Evolutionary conservation across 2,888 invertebrate species (phyloP).

Genomic region (Atherix ibis): DNA sequence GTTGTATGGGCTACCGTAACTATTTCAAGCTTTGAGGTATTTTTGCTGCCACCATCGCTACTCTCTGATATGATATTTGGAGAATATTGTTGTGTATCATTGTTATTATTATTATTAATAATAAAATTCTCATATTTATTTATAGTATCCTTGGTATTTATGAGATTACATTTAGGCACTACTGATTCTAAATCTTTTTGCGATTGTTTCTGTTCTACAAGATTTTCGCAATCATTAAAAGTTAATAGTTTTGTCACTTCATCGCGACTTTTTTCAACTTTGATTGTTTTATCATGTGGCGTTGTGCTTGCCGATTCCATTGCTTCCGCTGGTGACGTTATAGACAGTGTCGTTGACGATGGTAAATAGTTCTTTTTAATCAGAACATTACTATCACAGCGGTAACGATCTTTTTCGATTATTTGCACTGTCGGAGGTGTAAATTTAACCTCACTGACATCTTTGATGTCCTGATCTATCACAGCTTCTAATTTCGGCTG

Average conservation of each 20-base stretch:
- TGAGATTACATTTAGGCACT: constrained; percentile 13
- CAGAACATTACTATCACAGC: constrained; percentile 10
- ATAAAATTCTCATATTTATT: too few species aligned
- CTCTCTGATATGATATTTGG: constrained; percentile 8
- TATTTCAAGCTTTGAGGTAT: too few species aligned
- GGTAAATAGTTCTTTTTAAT: constrained; percentile 13
- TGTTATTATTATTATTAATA: constrained; percentile 7
- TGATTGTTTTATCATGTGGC: constrained; percentile 13
- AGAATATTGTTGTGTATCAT: constrained; percentile 4
- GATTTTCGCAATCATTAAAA: constrained; percentile 16
- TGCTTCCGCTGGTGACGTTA: too few species aligned
- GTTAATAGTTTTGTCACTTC: constrained; percentile 27
- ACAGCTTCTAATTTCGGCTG: too few species aligned
- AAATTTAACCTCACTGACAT: background rate
- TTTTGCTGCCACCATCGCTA: background rate
- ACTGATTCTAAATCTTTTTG: constrained; percentile 5
- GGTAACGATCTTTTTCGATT: background rate
- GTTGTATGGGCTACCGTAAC: background rate
- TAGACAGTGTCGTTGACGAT: constrained; percentile 8
- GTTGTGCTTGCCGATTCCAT: too few species aligned
- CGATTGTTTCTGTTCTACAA: too few species aligned
- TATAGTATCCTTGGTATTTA: constrained; percentile 5
- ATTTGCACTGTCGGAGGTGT: background rate
- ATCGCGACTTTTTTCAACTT: constrained; percentile 21
- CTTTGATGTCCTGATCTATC: background rate